phyloP scores from a whole-genome alignment of 2,888 invertebrate species.

The Drosophila borborema region DNA sequence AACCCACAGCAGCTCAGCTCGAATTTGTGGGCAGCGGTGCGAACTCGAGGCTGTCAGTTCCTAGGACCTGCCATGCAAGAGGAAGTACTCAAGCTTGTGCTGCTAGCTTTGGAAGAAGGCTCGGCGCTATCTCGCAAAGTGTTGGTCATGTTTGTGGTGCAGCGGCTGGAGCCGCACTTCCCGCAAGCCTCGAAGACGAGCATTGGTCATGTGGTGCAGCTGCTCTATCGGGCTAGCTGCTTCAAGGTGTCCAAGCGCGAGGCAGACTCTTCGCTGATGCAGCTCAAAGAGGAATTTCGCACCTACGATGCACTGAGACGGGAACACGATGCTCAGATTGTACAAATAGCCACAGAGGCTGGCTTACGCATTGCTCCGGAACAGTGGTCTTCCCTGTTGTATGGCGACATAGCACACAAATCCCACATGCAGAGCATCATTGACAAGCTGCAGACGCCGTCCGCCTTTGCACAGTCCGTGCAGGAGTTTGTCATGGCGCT shows the following conservation, averaged over 20 bases:
- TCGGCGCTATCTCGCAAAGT: conserved; percentile 97
- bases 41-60: conserved; percentile 98
- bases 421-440: conserved; percentile 98
- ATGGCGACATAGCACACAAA: conserved; percentile 97
- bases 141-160: conserved; percentile 99
- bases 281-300: conserved; percentile 97
- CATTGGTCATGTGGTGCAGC: conserved; percentile 99
- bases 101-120: conserved; percentile 97
- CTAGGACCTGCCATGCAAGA: conserved; percentile 99
- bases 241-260: conserved; percentile 99
- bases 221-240: conserved; percentile 98
- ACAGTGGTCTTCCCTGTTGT: conserved; percentile 98
- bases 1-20: conserved; percentile 97
- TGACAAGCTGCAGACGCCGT: conserved; percentile 96
- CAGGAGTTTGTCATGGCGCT: conserved; percentile 96
- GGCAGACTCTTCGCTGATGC: conserved; percentile 98
- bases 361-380: conserved; percentile 98
- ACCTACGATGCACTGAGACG: conserved; percentile 96
- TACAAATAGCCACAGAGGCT: conserved; percentile 98
- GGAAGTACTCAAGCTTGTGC: conserved; percentile 96
- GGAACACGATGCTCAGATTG: conserved; percentile 99
- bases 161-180: conserved; percentile 97
- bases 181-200: conserved; percentile 99
- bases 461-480: conserved; percentile 95
- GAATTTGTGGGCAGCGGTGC: conserved; percentile 98